These are phyloP conservation scores for Lepidurus apus DNA, from an alignment of 1,140 invertebrate species.

Conservation along the genomic window DNA sequence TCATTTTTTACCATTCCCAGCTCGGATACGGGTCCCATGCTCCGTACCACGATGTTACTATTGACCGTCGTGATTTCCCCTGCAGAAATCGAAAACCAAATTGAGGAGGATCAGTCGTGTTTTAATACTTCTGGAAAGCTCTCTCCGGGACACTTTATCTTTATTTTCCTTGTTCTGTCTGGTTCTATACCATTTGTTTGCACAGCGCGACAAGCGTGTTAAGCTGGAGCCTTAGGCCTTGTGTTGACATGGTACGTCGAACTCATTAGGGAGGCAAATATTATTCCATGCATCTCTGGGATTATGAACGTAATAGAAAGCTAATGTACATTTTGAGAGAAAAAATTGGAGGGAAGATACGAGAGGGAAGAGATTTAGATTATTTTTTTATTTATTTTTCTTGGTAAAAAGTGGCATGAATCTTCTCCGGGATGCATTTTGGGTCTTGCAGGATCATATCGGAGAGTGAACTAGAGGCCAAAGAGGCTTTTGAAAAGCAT, in stretches of 20 bases:
- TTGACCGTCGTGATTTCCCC: slow-evolving; percentile 80
- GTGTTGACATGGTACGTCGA: neutral
- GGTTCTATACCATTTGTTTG: neutral
- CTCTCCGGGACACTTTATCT: neutral
- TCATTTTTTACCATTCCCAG: slow-evolving; percentile 75
- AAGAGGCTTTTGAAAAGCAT: neutral
- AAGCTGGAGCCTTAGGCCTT: neutral
- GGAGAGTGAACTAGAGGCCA: neutral
- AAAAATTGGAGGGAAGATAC: neutral
- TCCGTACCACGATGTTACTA: slow-evolving; percentile 85
- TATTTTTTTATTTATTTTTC: neutral
- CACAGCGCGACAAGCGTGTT: neutral
- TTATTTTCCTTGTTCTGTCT: neutral
- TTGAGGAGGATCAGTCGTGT: neutral
- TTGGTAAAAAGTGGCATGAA: neutral
- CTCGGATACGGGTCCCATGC: slow-evolving; percentile 92
- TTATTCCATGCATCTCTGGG: neutral
- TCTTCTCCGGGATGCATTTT: neutral
- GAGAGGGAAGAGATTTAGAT: neutral
- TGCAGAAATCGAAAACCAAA: slow-evolving; percentile 43
- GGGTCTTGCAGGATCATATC: slow-evolving; percentile 5
- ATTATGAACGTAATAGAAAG: slow-evolving; percentile 19
- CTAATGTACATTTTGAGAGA: neutral
- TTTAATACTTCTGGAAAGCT: neutral
- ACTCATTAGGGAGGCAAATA: neutral